Evolutionary conservation across 1,140 invertebrate genomes (phyloP).

Genomic region (Leptestheria dahalacensis): DNA sequence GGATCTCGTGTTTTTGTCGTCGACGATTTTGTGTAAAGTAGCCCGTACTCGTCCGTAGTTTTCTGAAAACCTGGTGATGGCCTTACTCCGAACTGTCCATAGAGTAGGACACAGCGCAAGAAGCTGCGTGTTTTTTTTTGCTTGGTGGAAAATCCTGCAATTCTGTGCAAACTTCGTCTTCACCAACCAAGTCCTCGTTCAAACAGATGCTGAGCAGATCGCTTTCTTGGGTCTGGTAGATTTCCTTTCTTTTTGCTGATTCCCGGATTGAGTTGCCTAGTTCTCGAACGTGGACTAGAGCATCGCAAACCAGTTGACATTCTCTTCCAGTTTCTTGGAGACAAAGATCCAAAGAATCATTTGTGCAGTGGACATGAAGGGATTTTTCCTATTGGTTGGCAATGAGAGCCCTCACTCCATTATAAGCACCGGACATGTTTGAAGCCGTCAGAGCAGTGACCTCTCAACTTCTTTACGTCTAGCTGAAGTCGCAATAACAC

Average conservation of each 20-base stretch:
- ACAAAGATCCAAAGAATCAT: background rate
- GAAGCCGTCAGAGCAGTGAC: background rate
- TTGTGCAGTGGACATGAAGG: background rate
- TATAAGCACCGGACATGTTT: background rate
- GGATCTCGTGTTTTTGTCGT: background rate
- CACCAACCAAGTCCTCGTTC: background rate
- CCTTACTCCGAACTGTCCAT: background rate
- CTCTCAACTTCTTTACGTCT: background rate
- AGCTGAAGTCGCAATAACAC: background rate
- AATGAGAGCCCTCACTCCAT: background rate
- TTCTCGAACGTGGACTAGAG: background rate
- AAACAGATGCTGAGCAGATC: background rate
- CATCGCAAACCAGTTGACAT: background rate
- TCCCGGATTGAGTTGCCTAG: background rate
- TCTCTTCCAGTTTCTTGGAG: background rate
- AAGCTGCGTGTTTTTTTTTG: background rate
- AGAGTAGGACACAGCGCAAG: background rate
- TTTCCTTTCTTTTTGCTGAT: background rate
- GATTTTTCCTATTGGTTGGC: background rate
- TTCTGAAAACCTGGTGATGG: background rate
- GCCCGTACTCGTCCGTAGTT: background rate
- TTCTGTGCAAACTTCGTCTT: background rate
- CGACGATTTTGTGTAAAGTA: background rate
- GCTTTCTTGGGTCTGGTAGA: background rate
- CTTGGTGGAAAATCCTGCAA: background rate